These are phyloP conservation scores for Ailurus styani DNA, from an alignment of 2,113 vertebrate genomes.

Conservation along the genomic window DNA sequence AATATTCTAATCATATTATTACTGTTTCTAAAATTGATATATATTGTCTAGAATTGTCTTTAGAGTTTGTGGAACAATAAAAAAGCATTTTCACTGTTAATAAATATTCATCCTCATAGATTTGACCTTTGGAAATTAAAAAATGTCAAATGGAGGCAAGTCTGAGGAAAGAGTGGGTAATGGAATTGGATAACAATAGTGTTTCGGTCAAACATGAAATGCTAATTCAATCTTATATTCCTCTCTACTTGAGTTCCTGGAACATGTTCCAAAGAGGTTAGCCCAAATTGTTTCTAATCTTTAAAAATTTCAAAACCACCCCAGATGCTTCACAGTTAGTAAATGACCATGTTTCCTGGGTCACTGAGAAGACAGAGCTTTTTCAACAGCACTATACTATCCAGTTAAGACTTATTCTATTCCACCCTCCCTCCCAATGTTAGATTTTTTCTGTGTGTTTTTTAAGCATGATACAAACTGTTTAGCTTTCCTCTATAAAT, in stretches of 20 bases:
- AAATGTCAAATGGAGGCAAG: not conserved
- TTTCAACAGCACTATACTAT: not conserved
- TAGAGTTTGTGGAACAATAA: not conserved
- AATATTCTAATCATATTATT: not conserved
- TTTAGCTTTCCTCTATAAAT: not conserved
- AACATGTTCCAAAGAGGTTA: not conserved
- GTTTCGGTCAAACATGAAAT: not conserved
- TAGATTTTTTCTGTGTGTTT: not conserved
- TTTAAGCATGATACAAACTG: not conserved
- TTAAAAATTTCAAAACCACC: not conserved
- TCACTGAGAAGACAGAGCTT: not conserved
- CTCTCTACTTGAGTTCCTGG: not conserved
- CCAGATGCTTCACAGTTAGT: not conserved
- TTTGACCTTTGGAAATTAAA: conserved; percentile 25
- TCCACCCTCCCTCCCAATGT: not conserved
- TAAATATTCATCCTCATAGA: not conserved
- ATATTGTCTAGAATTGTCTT: not conserved
- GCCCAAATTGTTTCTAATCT: not conserved
- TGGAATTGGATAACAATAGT: not conserved
- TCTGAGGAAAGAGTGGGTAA: not conserved
- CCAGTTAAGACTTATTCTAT: not conserved
- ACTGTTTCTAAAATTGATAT: not conserved
- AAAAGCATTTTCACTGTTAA: not conserved
- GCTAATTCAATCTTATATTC: not conserved
- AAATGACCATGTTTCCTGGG: not conserved